Percentiles rank a stretch among this genome's conserved stretches.
Evolutionary conservation across 2,797 vertebrate species (phyloP).

Genomic region (Buphagus erythrorhynchus): DNA sequence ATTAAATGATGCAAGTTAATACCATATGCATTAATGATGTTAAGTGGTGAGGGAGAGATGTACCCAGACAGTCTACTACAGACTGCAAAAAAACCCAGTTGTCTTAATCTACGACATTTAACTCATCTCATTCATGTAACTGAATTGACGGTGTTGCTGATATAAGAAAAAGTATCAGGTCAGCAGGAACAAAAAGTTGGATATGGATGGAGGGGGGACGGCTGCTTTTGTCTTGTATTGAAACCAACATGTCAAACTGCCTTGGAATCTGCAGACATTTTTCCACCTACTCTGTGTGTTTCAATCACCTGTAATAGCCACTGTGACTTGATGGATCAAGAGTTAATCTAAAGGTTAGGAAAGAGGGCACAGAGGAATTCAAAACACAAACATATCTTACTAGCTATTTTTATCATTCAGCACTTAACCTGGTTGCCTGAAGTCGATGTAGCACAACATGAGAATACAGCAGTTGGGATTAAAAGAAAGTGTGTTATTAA

Average conservation of each 20-base stretch:
- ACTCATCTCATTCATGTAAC: background rate
- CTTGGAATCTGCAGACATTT: background rate
- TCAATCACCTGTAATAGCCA: background rate
- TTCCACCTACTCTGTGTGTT: background rate
- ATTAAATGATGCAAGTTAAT: background rate
- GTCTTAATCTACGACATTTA: background rate
- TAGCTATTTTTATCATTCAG: background rate
- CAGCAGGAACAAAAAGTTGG: background rate
- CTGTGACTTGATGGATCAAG: background rate
- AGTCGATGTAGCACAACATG: background rate
- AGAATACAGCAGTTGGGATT: background rate
- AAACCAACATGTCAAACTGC: background rate
- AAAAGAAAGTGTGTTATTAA: background rate
- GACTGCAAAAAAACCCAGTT: rapidly evolving
- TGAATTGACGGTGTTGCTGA: background rate
- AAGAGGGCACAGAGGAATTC: background rate
- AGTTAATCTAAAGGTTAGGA: background rate
- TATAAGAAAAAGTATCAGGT: background rate
- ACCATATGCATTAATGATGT: background rate
- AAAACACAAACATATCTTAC: background rate
- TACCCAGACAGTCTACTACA: background rate
- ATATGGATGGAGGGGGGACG: background rate
- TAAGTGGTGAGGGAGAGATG: background rate
- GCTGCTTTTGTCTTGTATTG: background rate
- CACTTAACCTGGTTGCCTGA: background rate